Percentiles rank a stretch among this genome's conserved stretches.
phyloP scores from a whole-genome alignment of 35 echinoderm and acorn worm genomes.

The Patiria miniata region DNA sequence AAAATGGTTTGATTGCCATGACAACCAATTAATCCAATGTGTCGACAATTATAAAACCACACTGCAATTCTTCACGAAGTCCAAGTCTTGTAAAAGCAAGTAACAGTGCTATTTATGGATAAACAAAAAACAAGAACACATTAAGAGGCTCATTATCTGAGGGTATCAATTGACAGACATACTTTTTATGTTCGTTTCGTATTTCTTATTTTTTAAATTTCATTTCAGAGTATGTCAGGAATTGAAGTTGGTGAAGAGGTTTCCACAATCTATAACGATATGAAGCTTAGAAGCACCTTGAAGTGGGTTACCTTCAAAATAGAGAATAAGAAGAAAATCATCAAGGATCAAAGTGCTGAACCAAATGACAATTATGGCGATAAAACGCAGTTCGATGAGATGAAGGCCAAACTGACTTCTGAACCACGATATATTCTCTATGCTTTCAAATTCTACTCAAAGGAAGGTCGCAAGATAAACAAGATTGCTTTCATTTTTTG shows the following conservation, averaged over 20 bases:
- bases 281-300: not conserved
- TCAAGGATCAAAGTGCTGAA: not conserved
- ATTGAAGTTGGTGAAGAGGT: not conserved
- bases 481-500: not conserved
- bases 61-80: no score
- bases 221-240: not conserved
- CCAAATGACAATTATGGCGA: not conserved
- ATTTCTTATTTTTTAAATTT: not conserved
- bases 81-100: no score
- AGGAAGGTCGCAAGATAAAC: rapidly evolving
- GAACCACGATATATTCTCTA: not conserved
- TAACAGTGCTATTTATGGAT: no score
- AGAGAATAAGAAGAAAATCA: not conserved
- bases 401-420: not conserved
- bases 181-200: not conserved
- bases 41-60: no score
- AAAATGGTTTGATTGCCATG: no score
- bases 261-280: not conserved
- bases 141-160: no score
- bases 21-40: no score
- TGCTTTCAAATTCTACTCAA: not conserved
- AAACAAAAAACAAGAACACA: no score
- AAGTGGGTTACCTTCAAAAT: not conserved
- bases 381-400: not conserved
- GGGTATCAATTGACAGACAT: no score